Percentiles rank a stretch among this genome's conserved stretches.
Conservation (phyloP, 2,113 vertebrate genomes). For the Peromyscus maniculatus region DNA sequence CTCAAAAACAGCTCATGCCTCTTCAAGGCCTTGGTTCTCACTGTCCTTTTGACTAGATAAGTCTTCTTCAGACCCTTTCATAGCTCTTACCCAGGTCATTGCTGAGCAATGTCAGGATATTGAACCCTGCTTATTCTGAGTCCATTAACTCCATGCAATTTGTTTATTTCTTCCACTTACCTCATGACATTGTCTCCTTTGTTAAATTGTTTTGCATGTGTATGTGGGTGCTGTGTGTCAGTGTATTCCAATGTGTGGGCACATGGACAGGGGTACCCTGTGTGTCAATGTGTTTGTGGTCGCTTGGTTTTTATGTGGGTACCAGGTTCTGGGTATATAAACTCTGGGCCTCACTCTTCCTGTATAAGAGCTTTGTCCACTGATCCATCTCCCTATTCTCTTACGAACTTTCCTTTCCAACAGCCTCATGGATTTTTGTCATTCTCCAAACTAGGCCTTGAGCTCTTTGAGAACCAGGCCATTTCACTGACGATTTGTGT, state of each 20-base stretch:
- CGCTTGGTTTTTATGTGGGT: neutral
- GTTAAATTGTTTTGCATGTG: neutral
- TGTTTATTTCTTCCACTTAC: neutral
- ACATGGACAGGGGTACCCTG: neutral
- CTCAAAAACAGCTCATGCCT: neutral
- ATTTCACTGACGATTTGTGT: conserved; percentile 24
- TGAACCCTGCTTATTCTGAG: neutral
- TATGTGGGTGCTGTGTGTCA: neutral
- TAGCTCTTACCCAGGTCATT: neutral
- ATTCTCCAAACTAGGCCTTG: neutral
- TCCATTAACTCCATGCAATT: neutral
- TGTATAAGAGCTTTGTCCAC: neutral
- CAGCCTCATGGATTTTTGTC: neutral
- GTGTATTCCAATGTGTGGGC: neutral
- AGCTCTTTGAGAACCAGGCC: neutral
- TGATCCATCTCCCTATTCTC: neutral
- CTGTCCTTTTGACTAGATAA: conserved; percentile 35
- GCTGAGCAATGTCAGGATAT: neutral
- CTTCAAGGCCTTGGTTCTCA: neutral
- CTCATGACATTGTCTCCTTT: neutral
- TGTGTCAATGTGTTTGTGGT: neutral
- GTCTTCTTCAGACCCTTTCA: neutral
- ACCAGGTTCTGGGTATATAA: neutral
- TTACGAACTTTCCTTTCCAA: neutral
- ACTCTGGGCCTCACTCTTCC: neutral